These are phyloP conservation scores for Cyclina sinensis DNA, from an alignment of 1,140 invertebrate species.

Conservation along the genomic window DNA sequence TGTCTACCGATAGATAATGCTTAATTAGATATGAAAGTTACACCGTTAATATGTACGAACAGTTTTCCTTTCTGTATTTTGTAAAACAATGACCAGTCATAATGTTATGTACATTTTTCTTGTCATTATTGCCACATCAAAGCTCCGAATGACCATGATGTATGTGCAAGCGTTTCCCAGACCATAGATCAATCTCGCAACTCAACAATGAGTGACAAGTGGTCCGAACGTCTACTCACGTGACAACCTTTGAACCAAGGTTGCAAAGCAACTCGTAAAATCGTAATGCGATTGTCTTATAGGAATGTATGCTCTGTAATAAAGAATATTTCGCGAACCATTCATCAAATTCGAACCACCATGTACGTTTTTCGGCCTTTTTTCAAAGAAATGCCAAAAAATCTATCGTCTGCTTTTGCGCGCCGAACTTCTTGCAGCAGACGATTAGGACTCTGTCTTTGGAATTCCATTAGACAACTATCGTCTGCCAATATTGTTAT, in stretches of 20 bases:
- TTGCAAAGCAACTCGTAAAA: conserved; percentile 56
- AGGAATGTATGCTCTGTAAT: conserved; percentile 8
- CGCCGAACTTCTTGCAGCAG: neutral
- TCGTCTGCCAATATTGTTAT: conserved; percentile 37
- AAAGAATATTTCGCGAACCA: conserved; percentile 32
- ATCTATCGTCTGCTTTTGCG: neutral
- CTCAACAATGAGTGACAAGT: conserved; percentile 35
- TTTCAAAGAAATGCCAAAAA: conserved; percentile 30
- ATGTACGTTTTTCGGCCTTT: neutral
- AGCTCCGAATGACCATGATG: conserved; percentile 63
- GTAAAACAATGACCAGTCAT: conserved; percentile 57
- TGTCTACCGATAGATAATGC: neutral
- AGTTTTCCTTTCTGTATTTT: conserved; percentile 38
- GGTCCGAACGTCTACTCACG: conserved; percentile 54
- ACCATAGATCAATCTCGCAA: conserved; percentile 61
- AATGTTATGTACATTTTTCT: conserved; percentile 64
- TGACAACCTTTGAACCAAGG: conserved; percentile 50
- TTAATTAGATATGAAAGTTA: conserved; percentile 14
- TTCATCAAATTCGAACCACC: neutral
- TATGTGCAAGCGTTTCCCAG: conserved; percentile 49
- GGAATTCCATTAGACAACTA: conserved; percentile 19
- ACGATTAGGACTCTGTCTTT: neutral
- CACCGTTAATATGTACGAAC: conserved; percentile 31
- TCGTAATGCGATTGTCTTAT: conserved; percentile 36
- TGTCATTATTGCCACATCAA: conserved; percentile 64